phyloP scores from a whole-genome alignment of 2,797 vertebrate genomes.

The Lutjanus campechanus region DNA sequence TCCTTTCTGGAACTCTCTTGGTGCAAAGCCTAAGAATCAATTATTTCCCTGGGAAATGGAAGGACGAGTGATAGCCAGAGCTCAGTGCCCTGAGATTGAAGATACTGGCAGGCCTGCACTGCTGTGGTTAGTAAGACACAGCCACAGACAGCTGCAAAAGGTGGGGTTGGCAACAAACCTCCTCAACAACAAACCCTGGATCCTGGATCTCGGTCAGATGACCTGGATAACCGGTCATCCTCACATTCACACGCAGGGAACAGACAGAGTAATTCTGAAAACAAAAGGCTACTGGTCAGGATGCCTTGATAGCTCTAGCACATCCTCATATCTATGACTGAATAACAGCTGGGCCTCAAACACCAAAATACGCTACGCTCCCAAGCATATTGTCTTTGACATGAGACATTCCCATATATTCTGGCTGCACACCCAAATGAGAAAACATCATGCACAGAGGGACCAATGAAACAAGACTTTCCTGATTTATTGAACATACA shows the following conservation, averaged over 20 bases:
- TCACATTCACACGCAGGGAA: neutral
- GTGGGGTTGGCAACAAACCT: neutral
- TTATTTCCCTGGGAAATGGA: too few relatives aligned
- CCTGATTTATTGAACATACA: neutral
- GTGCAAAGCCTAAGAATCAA: too few relatives aligned
- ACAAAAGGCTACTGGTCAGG: conserved; percentile 7
- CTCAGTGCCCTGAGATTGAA: too few relatives aligned
- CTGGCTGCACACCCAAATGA: neutral
- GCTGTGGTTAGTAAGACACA: neutral
- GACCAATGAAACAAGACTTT: neutral
- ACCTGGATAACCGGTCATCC: neutral
- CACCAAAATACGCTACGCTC: neutral
- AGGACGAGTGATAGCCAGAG: too few relatives aligned
- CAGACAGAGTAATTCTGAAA: conserved; percentile 3
- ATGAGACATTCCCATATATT: neutral
- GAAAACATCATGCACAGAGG: neutral
- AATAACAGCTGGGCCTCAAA: neutral
- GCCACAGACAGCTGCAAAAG: neutral
- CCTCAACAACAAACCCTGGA: neutral
- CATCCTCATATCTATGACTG: too few relatives aligned
- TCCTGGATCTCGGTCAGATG: neutral
- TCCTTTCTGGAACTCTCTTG: too few relatives aligned
- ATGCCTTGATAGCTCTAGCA: too few relatives aligned
- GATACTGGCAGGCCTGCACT: too few relatives aligned
- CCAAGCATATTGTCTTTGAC: neutral